These are phyloP conservation scores for Megalops atlanticus DNA, from an alignment of 2,113 vertebrate species.

Conservation along the genomic window DNA sequence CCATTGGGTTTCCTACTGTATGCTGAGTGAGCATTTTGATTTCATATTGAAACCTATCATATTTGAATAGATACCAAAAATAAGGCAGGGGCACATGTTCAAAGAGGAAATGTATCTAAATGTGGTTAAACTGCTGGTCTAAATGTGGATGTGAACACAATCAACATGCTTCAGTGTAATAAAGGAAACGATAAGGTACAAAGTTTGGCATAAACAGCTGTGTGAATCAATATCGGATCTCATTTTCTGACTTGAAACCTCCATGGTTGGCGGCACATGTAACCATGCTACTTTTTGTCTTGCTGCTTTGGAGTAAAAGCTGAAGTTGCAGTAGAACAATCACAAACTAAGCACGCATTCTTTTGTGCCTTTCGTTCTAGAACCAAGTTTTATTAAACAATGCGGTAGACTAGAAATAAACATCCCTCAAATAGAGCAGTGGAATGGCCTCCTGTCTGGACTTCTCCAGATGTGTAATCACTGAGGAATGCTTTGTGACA, in stretches of 20 bases:
- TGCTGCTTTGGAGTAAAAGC: background rate
- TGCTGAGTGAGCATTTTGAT: background rate
- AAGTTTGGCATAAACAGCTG: background rate
- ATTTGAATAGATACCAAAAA: too few relatives aligned
- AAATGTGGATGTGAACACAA: background rate
- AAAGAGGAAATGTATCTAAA: too few relatives aligned
- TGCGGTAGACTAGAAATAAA: background rate
- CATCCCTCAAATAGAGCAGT: conserved; percentile 52
- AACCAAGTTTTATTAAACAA: background rate
- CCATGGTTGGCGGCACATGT: background rate
- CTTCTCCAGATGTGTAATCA: conserved; percentile 74
- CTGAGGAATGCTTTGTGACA: conserved; percentile 77
- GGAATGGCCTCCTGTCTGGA: conserved; percentile 69
- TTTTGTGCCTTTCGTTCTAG: background rate
- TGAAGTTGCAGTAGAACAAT: background rate
- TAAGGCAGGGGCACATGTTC: too few relatives aligned
- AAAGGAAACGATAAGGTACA: background rate
- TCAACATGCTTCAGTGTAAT: background rate
- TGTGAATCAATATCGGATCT: background rate
- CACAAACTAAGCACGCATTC: background rate
- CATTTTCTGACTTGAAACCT: background rate
- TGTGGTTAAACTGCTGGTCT: too few relatives aligned
- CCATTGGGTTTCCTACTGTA: background rate
- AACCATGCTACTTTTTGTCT: background rate
- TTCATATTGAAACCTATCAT: too few relatives aligned